A percentile compares a stretch with the other conserved stretches of the same genome.
phyloP scores from a whole-genome alignment of 2,888 invertebrate species.

The Coecobrya sp. region DNA sequence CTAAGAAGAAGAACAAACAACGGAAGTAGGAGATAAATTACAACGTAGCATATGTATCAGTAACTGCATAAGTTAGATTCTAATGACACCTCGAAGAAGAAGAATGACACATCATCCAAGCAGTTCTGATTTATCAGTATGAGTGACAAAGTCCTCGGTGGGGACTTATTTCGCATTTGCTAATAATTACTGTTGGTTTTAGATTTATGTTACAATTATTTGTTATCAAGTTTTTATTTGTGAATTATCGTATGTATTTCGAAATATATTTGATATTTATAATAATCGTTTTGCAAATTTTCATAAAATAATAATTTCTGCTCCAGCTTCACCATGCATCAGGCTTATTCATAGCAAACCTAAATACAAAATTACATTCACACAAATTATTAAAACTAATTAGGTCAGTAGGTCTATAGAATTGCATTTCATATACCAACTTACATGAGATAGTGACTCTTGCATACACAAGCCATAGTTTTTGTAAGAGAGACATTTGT shows the following conservation, averaged over 20 bases:
- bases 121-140: neutral
- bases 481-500: slow-evolving; percentile 75
- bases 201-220: neutral
- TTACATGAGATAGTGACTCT: slow-evolving; percentile 81
- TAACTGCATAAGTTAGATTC: neutral
- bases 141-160: too few relatives aligned
- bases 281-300: neutral
- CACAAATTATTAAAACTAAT: neutral
- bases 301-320: neutral
- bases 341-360: slow-evolving; percentile 81
- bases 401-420: neutral
- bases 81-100: slow-evolving; percentile 63
- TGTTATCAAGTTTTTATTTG: slow-evolving; percentile 44
- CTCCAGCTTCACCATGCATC: neutral
- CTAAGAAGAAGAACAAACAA: slow-evolving; percentile 61
- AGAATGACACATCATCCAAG: slow-evolving; percentile 53
- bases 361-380: slow-evolving; percentile 1
- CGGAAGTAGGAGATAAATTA: slow-evolving; percentile 26
- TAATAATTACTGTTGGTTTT: neutral
- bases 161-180: too few relatives aligned
- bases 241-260: neutral
- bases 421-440: slow-evolving; percentile 4
- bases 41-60: neutral
- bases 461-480: slow-evolving; percentile 82
- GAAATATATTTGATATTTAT: neutral